Percentiles rank a stretch among this genome's conserved stretches.
Conservation (phyloP, 2,797 vertebrate species). For the Macropus fuliginosus region DNA sequence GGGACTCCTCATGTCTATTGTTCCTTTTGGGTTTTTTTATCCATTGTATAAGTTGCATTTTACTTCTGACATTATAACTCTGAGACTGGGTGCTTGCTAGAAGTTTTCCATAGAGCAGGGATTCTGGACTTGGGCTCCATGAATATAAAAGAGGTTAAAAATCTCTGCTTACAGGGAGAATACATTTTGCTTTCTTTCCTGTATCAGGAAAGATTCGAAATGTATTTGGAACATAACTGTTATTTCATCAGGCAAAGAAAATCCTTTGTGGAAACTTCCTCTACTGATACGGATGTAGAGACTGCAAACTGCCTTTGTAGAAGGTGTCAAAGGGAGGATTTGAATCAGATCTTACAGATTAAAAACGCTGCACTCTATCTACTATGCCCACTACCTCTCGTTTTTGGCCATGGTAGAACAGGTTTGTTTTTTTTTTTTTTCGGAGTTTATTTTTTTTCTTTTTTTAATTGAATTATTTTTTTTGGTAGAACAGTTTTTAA, state of each 20-base stretch:
- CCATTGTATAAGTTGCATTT: not conserved
- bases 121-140: not conserved
- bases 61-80: not conserved
- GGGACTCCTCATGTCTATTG: not conserved
- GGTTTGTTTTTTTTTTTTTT: not conserved
- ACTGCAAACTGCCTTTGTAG: not conserved
- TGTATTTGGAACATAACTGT: not conserved
- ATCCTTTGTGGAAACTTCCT: not conserved
- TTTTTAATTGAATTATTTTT: too few relatives aligned
- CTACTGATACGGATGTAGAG: not conserved
- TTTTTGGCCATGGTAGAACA: not conserved
- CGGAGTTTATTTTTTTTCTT: too few relatives aligned
- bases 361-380: not conserved
- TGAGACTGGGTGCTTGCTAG: not conserved
- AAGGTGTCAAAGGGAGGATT: not conserved
- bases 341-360: not conserved
- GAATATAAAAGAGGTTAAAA: not conserved
- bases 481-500: not conserved
- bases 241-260: not conserved
- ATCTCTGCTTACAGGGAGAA: not conserved
- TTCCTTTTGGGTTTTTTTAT: not conserved
- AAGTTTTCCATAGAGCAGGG: not conserved
- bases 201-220: not conserved
- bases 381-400: not conserved
- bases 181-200: not conserved